Evolutionary conservation across 1,140 invertebrate species (phyloP).

Genomic region (Drosophila prosaltans): DNA sequence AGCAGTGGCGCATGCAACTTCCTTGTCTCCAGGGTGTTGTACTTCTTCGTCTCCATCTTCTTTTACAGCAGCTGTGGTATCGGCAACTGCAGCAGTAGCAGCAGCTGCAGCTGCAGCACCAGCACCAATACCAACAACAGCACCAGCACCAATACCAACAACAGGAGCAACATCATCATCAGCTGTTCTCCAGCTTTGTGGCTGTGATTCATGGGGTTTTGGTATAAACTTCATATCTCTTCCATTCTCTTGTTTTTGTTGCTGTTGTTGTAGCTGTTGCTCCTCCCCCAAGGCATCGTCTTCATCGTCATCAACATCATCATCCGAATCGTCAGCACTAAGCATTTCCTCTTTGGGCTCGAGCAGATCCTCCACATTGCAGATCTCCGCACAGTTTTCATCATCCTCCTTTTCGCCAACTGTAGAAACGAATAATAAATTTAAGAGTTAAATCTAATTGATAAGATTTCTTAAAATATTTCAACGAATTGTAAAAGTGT

Average conservation of each 20-base stretch:
- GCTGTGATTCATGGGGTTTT: constrained; percentile 70
- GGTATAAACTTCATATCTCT: background rate
- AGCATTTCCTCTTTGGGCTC: constrained; percentile 78
- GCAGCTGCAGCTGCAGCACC: constrained; percentile 9
- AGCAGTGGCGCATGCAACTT: constrained; percentile 46
- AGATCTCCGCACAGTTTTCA: constrained; percentile 32
- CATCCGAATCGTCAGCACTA: constrained; percentile 62
- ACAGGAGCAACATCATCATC: constrained; percentile 44
- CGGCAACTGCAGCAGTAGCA: constrained; percentile 19
- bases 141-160: too few species aligned
- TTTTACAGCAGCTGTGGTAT: constrained; percentile 30
- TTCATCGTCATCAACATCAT: constrained; percentile 55
- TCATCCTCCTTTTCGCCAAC: constrained; percentile 78
- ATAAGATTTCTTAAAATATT: constrained; percentile 42
- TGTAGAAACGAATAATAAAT: constrained; percentile 34
- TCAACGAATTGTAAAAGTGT: constrained; percentile 46
- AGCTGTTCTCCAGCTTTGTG: constrained; percentile 59
- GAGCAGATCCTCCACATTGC: constrained; percentile 50
- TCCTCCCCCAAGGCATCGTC: constrained; percentile 22
- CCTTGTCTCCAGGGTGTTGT: constrained; percentile 71
- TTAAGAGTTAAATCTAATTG: constrained; percentile 46
- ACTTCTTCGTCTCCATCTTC: constrained; percentile 67
- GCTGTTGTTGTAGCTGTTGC: constrained; percentile 4
- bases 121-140: background rate
- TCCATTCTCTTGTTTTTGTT: background rate